phyloP scores from a whole-genome alignment of 2,113 vertebrate genomes.

The Neogale vison region DNA sequence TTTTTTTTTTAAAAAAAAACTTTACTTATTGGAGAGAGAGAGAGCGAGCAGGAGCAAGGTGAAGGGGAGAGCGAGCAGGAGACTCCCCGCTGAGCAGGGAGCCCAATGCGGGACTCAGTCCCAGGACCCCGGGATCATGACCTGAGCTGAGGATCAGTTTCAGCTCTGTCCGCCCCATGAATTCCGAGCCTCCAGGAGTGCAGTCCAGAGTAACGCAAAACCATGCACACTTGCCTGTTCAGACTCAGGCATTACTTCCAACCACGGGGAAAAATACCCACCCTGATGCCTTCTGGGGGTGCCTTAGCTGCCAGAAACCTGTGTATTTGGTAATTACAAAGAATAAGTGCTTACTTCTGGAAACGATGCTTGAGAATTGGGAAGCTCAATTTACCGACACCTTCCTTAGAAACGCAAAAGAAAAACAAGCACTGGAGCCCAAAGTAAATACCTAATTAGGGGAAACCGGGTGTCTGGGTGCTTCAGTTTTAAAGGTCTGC shows the following conservation, averaged over 20 bases:
- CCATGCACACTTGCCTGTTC: neutral
- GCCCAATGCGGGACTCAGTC: too few species aligned
- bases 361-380: neutral
- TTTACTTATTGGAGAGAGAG: too few species aligned
- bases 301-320: neutral
- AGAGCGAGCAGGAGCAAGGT: too few species aligned
- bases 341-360: neutral
- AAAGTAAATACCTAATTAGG: neutral
- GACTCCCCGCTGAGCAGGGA: too few species aligned
- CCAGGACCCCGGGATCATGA: neutral
- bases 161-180: neutral
- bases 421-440: neutral
- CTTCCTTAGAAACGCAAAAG: neutral
- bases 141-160: neutral
- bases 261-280: neutral
- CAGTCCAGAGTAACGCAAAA: neutral
- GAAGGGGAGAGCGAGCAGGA: too few species aligned
- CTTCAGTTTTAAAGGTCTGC: neutral
- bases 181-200: neutral
- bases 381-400: neutral
- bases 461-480: neutral
- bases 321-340: neutral
- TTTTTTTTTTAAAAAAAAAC: too few species aligned
- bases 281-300: neutral
- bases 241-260: neutral